Conservation (phyloP, 2,888 invertebrate genomes). For the Pollenia labialis region DNA sequence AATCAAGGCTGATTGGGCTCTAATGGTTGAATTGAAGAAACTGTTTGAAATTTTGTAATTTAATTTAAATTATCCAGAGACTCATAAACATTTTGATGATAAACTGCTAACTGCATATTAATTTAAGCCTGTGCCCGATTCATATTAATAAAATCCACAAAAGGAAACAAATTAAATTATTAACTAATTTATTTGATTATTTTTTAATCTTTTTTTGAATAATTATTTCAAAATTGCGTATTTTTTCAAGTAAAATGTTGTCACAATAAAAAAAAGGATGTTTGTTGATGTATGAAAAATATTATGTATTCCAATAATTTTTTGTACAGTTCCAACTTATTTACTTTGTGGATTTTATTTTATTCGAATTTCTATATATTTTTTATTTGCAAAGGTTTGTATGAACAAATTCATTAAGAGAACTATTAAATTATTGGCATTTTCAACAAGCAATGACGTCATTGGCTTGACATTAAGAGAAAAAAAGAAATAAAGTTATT, state of each 20-base stretch:
- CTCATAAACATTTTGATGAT: constrained; percentile 18
- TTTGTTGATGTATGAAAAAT: constrained; percentile 50
- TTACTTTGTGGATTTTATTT: background rate
- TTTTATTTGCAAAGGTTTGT: constrained; percentile 5
- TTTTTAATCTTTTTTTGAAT: background rate
- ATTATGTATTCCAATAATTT: background rate
- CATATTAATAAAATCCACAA: background rate
- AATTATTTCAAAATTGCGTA: constrained; percentile 23
- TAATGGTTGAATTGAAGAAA: constrained; percentile 99
- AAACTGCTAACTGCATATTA: constrained; percentile 1
- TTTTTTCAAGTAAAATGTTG: constrained; percentile 44
- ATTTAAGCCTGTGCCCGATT: constrained; percentile 20
- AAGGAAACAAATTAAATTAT: constrained; percentile 26
- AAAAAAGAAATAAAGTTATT: constrained; percentile 7
- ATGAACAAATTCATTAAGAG: background rate
- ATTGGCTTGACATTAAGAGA: background rate
- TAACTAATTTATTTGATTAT: constrained; percentile 6
- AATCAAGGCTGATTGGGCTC: constrained; percentile 97
- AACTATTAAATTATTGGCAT: constrained; percentile 5
- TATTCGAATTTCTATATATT: background rate
- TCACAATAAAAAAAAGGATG: constrained; percentile 31
- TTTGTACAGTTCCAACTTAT: constrained; percentile 5
- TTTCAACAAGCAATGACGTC: constrained; percentile 48
- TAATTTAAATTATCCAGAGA: constrained; percentile 35
- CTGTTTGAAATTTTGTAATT: constrained; percentile 96